Percentiles rank a stretch among this genome's conserved stretches.
Evolutionary conservation across 2,797 vertebrate genomes (phyloP).

Genomic region (Darevskia mixta): DNA sequence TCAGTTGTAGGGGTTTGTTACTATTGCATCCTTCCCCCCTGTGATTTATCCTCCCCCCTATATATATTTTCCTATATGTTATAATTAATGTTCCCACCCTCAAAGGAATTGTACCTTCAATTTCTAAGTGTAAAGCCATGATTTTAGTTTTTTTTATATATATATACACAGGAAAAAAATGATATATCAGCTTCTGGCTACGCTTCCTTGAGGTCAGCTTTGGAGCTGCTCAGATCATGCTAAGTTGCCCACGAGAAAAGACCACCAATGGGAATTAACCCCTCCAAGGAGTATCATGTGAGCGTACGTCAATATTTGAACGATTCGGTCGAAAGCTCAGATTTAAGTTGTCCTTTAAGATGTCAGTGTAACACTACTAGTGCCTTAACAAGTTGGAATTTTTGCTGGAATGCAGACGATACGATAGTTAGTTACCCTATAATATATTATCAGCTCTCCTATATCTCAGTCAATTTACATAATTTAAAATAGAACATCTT

Average conservation of each 20-base stretch:
- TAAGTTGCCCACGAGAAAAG: slow-evolving; percentile 77
- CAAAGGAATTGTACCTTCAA: slow-evolving; percentile 61
- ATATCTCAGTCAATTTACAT: slow-evolving; percentile 99
- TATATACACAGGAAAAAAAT: slow-evolving; percentile 64
- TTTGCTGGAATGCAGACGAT: slow-evolving; percentile 96
- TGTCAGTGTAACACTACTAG: slow-evolving; percentile 89
- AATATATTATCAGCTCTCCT: slow-evolving; percentile 91
- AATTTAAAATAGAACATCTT: slow-evolving; percentile 99
- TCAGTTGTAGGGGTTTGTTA: slow-evolving; percentile 63
- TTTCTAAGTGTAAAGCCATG: slow-evolving; percentile 66
- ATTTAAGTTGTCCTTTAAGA: slow-evolving; percentile 93
- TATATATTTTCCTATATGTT: slow-evolving; percentile 52
- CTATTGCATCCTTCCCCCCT: slow-evolving; percentile 50
- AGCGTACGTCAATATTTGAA: slow-evolving; percentile 71
- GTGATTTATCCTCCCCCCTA: slow-evolving; percentile 46
- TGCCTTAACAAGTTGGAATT: slow-evolving; percentile 88
- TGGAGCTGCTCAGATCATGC: slow-evolving; percentile 73
- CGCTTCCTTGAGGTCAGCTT: slow-evolving; percentile 75
- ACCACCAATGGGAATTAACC: slow-evolving; percentile 74
- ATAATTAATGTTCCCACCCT: slow-evolving; percentile 43
- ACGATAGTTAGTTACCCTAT: slow-evolving; percentile 94
- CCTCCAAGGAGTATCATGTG: slow-evolving; percentile 67
- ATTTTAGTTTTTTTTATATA: slow-evolving; percentile 65
- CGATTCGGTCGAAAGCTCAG: slow-evolving; percentile 87
- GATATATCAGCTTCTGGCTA: slow-evolving; percentile 73